Percentiles rank a stretch among this genome's conserved stretches.
Evolutionary conservation across 2,113 vertebrate genomes (phyloP).

Genomic region (Myotis brandtii): DNA sequence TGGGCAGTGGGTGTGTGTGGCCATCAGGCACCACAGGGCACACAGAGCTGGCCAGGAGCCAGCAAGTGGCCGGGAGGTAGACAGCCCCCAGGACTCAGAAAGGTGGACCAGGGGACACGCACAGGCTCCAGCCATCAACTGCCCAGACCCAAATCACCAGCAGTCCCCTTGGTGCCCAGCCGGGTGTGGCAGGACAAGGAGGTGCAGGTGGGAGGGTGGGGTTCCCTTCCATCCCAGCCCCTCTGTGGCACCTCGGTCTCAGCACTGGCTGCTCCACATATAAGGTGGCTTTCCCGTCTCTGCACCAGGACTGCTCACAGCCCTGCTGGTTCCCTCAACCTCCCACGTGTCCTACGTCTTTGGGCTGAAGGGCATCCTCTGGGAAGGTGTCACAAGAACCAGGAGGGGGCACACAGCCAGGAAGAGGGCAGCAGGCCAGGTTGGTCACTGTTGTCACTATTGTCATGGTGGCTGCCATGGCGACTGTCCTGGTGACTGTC

Average conservation of each 20-base stretch:
- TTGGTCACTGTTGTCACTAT: background rate
- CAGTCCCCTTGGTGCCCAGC: too few species aligned
- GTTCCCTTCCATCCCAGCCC: too few species aligned
- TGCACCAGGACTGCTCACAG: accelerated
- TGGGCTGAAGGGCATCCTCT: too few species aligned
- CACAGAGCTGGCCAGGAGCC: background rate
- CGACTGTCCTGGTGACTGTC: too few species aligned
- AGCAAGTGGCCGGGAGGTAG: accelerated
- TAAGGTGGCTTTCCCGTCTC: too few species aligned
- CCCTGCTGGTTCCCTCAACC: too few species aligned
- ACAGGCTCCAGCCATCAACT: background rate
- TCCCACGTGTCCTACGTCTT: background rate
- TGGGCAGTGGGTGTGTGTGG: background rate
- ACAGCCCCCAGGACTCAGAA: background rate
- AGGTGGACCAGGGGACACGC: background rate
- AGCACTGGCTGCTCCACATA: too few species aligned
- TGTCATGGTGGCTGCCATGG: too few species aligned
- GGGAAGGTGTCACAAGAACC: background rate
- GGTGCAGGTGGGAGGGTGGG: too few species aligned
- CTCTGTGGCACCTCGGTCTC: too few species aligned
- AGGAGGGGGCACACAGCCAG: accelerated
- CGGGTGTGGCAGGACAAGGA: too few species aligned
- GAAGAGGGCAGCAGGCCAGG: too few species aligned
- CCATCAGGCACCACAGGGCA: background rate
- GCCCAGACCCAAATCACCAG: accelerated